These are phyloP conservation scores for Diadophis punctatus DNA, from an alignment of 2,113 vertebrate species.

Conservation along the genomic window DNA sequence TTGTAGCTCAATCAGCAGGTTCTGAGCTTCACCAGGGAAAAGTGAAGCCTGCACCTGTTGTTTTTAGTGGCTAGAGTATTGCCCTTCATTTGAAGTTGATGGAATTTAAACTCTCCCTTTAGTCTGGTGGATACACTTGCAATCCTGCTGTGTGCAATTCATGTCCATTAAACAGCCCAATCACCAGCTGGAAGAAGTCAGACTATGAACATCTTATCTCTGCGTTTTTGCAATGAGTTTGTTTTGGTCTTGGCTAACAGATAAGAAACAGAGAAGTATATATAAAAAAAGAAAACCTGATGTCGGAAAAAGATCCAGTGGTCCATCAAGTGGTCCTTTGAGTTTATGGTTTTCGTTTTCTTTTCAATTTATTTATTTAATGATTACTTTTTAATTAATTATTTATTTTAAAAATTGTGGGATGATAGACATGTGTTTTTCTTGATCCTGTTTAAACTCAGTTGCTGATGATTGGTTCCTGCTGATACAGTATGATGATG, in stretches of 20 bases:
- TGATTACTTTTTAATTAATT: not conserved
- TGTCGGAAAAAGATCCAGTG: no score
- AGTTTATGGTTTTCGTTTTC: not conserved
- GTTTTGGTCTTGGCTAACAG: conserved; percentile 21
- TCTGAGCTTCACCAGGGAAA: conserved; percentile 64
- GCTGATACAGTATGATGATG: no score
- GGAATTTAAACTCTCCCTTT: conserved; percentile 51
- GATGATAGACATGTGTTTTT: not conserved
- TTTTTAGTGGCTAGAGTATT: conserved; percentile 47
- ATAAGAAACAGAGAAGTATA: not conserved
- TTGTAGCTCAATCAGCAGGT: conserved; percentile 52
- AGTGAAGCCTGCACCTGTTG: conserved; percentile 67
- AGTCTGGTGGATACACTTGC: conserved; percentile 2
- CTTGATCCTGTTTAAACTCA: not conserved
- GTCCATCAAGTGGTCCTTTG: not conserved
- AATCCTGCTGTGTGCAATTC: conserved; percentile 13
- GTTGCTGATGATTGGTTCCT: not conserved
- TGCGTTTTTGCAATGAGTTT: not conserved
- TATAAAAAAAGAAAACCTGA: no score
- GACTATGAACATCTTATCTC: conserved; percentile 6
- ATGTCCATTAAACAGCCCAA: conserved; percentile 42
- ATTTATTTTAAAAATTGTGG: no score
- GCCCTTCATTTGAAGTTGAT: conserved; percentile 51
- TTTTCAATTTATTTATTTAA: not conserved
- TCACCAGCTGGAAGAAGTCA: conserved; percentile 2